phyloP scores from a whole-genome alignment of 2,888 invertebrate species.

The Tridacna crocea region DNA sequence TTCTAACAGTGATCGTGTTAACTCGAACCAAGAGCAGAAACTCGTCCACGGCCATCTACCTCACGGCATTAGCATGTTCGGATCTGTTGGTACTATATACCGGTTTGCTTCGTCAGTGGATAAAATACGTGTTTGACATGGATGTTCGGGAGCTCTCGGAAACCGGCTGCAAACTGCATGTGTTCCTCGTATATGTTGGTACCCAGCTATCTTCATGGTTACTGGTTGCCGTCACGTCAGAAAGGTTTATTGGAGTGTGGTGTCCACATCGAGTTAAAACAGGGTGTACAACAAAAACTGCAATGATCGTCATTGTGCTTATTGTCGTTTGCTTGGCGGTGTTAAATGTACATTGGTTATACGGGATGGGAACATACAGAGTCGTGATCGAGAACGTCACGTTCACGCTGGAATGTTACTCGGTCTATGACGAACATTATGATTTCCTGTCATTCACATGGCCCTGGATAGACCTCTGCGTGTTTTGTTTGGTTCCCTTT shows the following conservation, averaged over 20 bases:
- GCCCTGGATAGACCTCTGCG: conserved; percentile 75
- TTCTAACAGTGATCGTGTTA: conserved; percentile 69
- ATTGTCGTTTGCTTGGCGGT: conserved; percentile 53
- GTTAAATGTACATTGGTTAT: conserved; percentile 69
- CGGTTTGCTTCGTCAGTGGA: conserved; percentile 71
- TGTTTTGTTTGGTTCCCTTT: conserved; percentile 72
- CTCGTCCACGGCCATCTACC: conserved; percentile 70
- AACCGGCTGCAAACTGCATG: conserved; percentile 67
- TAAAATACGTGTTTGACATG: conserved; percentile 47
- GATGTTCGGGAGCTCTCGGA: conserved; percentile 64
- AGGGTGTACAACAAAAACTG: conserved; percentile 64
- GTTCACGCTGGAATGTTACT: conserved; percentile 36
- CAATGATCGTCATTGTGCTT: conserved; percentile 50
- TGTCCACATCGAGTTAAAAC: conserved; percentile 71
- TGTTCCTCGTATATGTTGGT: conserved; percentile 70
- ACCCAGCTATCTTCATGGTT: conserved; percentile 76
- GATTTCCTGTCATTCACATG: conserved; percentile 58
- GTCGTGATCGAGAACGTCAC: conserved; percentile 23
- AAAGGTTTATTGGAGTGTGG: conserved; percentile 74
- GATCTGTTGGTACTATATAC: conserved; percentile 73
- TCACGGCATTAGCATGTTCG: conserved; percentile 65
- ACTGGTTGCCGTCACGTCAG: conserved; percentile 75
- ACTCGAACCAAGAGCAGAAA: conserved; percentile 55
- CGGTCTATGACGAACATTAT: conserved; percentile 48
- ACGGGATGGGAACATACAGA: conserved; percentile 51